Conservation (phyloP, 2,888 invertebrate genomes). For the Lithophane semibrunnea region DNA sequence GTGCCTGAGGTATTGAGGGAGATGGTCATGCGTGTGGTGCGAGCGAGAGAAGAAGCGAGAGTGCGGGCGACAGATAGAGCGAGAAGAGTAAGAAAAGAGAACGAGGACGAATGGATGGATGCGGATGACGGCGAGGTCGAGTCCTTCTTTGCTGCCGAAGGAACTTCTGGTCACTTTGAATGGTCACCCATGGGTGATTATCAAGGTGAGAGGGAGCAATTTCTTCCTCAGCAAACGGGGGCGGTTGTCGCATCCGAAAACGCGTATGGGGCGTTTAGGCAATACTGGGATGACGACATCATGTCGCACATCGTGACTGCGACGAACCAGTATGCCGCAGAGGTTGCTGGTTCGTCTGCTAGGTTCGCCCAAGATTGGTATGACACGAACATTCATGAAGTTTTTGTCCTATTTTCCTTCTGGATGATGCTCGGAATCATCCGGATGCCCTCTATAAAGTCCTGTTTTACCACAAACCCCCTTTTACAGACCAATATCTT, state of each 20-base stretch:
- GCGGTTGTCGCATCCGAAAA: not conserved
- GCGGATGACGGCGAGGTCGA: not conserved
- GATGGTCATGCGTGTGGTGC: not conserved
- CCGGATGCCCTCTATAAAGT: slow-evolving; percentile 1
- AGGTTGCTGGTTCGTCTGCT: not conserved
- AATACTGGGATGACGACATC: not conserved
- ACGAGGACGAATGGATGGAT: slow-evolving; percentile 3
- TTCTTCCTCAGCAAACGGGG: not conserved
- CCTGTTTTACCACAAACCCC: not conserved
- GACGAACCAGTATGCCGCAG: not conserved
- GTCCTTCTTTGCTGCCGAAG: slow-evolving; percentile 1
- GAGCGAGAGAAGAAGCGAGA: slow-evolving; percentile 1
- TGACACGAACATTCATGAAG: slow-evolving; percentile 5
- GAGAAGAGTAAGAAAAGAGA: not conserved
- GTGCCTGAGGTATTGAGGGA: not conserved
- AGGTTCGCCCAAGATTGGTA: not conserved
- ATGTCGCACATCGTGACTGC: not conserved
- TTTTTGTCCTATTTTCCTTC: slow-evolving; percentile 10
- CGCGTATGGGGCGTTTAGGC: slow-evolving; percentile 2
- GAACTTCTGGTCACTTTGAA: not conserved
- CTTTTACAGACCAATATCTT: slow-evolving; percentile 1
- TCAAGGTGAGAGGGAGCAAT: not conserved
- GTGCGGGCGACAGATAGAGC: not conserved
- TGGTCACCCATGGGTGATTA: slow-evolving; percentile 1
- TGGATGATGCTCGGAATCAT: slow-evolving; percentile 22